Base-by-base conservation (phyloP, 1,140 invertebrate genomes). In the Habropoda laboriosa region DNA sequence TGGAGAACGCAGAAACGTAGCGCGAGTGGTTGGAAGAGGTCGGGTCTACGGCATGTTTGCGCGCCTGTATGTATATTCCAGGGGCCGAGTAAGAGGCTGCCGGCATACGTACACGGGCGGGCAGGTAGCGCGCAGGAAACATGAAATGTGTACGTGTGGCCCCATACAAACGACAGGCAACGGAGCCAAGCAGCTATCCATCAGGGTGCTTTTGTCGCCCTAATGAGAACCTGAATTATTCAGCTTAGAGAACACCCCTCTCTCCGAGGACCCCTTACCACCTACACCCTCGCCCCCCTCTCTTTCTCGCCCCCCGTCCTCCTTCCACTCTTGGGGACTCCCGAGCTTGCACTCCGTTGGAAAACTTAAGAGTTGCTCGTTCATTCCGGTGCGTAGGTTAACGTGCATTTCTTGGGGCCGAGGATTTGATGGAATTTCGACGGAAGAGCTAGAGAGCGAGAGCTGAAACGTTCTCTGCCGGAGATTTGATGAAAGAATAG, bases 161-260 rank as follows among this genome's bases (percentile, higher is more conserved):
- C 68, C 47, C 67, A 61, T 73, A 72, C 80, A 88, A 88, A 89
- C 86, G 88, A 91, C 88, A 88, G 82, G 79, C 86, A 90, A 83
- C 81, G 79, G 80, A 90, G 88, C 88, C 90, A 89, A 92, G 90
- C 89, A 91, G 91, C 92, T 92, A 93, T 93, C 92, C 92, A 93
- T 93, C 92, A 92, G 92, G 91, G 91, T 92, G 92, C 92, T 93
- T 93, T 93, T 93, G 92, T 93, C 92, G 91, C 92, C 91, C 92
- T 93, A 93, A 93, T 93, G 93, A 93, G 93, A 93, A 89, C 86
- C 80, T 93, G 92, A 93, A 93, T 93, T 93, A 93, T 93, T 93
- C 92, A 93, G 86, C 86, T 84, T 88, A 83, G 87, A 86, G 88
- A 89, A 90, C 86, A 80, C 85, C 72, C 83, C 83, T 86, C 83